Evolutionary conservation across 2,888 invertebrate species (phyloP).

Genomic region (Andrena dorsata): DNA sequence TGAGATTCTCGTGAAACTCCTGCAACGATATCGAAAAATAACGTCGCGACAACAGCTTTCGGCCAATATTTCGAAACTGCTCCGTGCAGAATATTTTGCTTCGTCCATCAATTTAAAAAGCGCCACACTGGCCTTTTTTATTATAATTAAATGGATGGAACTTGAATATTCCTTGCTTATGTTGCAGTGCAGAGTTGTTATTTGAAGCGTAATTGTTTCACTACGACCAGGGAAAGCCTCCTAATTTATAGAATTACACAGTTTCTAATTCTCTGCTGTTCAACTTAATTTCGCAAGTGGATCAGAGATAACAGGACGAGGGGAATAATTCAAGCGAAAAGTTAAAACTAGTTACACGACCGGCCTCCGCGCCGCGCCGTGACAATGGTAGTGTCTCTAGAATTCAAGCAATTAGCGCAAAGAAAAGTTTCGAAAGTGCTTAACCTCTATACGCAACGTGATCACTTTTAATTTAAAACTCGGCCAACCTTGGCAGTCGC

Average conservation of each 20-base stretch:
- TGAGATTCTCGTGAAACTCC: slow-evolving; percentile 93
- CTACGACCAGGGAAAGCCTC: neutral
- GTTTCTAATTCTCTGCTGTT: neutral
- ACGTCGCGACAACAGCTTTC: neutral
- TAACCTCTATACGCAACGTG: slow-evolving; percentile 14
- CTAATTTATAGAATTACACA: neutral
- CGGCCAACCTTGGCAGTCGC: neutral
- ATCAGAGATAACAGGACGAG: neutral
- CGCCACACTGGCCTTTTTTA: too few species aligned
- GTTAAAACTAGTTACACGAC: neutral
- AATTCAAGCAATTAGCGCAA: slow-evolving; percentile 30
- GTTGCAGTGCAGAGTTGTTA: too few species aligned
- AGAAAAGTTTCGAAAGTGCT: slow-evolving; percentile 32
- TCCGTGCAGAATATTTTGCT: too few species aligned
- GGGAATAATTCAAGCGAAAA: neutral
- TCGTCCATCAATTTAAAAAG: too few species aligned
- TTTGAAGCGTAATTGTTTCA: too few species aligned
- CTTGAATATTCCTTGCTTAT: too few species aligned
- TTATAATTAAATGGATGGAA: too few species aligned
- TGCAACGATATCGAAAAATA: slow-evolving; percentile 76
- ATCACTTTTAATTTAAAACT: slow-evolving; percentile 21
- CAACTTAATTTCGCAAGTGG: neutral
- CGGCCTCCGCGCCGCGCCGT: neutral
- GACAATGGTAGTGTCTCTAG: neutral
- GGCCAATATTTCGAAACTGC: neutral